These are phyloP conservation scores for Trinorchestia longiramus DNA, from an alignment of 1,140 invertebrate species.

Conservation along the genomic window DNA sequence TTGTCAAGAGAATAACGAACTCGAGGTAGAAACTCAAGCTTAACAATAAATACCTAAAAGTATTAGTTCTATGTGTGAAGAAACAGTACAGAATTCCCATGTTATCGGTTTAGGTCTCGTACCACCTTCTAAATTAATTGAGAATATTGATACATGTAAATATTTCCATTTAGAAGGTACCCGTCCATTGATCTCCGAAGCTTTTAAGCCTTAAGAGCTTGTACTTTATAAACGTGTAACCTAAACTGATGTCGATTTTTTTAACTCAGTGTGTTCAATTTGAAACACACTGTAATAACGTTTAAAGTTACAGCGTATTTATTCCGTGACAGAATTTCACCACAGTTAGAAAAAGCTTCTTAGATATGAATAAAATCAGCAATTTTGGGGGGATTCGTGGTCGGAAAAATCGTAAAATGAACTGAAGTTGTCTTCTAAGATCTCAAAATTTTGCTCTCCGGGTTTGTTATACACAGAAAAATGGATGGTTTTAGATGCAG, in stretches of 20 bases:
- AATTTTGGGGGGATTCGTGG: background rate
- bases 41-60: background rate
- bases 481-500: no score
- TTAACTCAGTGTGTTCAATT: background rate
- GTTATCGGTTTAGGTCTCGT: background rate
- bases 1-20: background rate
- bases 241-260: background rate
- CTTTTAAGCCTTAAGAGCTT: background rate
- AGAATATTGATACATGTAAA: background rate
- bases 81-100: background rate
- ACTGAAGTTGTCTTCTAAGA: no score
- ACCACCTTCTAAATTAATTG: background rate
- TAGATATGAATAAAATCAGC: background rate
- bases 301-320: background rate
- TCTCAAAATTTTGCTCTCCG: no score
- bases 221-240: background rate
- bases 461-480: no score
- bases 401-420: no score
- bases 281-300: background rate
- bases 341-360: background rate
- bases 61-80: background rate
- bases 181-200: background rate
- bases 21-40: background rate
- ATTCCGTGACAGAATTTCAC: background rate
- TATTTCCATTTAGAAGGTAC: background rate